Evolutionary conservation across 2,888 invertebrate genomes (phyloP).

Genomic region (Sesia apiformis): DNA sequence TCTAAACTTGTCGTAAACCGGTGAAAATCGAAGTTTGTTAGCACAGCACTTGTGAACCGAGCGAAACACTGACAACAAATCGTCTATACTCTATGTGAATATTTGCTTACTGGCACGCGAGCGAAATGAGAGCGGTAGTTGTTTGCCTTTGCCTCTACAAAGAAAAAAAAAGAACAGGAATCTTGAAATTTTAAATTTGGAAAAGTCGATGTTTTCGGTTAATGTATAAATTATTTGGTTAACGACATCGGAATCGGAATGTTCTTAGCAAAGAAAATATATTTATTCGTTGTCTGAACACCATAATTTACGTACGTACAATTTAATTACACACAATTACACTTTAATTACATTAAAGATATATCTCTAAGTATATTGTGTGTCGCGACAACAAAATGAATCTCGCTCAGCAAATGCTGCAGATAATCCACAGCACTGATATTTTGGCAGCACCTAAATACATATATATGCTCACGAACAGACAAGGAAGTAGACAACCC

Average conservation of each 20-base stretch:
- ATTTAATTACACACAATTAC: neutral
- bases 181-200: neutral
- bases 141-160: neutral
- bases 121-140: constrained; percentile 17
- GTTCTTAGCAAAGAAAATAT: too few species aligned
- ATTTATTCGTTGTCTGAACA: too few species aligned
- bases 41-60: neutral
- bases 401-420: too few species aligned
- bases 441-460: too few species aligned
- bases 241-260: too few species aligned
- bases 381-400: too few species aligned
- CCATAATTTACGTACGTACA: too few species aligned
- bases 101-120: constrained; percentile 31
- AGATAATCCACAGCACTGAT: too few species aligned
- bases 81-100: neutral
- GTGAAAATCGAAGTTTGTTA: neutral
- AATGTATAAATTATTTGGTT: too few species aligned
- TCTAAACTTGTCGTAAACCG: neutral
- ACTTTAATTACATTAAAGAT: neutral
- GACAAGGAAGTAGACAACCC: neutral
- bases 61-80: constrained; percentile 3
- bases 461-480: neutral
- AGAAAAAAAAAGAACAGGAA: too few species aligned
- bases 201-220: neutral
- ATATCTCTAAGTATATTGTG: neutral